Base-by-base conservation (phyloP, 2,113 vertebrate species). In the Strix aluco region DNA sequence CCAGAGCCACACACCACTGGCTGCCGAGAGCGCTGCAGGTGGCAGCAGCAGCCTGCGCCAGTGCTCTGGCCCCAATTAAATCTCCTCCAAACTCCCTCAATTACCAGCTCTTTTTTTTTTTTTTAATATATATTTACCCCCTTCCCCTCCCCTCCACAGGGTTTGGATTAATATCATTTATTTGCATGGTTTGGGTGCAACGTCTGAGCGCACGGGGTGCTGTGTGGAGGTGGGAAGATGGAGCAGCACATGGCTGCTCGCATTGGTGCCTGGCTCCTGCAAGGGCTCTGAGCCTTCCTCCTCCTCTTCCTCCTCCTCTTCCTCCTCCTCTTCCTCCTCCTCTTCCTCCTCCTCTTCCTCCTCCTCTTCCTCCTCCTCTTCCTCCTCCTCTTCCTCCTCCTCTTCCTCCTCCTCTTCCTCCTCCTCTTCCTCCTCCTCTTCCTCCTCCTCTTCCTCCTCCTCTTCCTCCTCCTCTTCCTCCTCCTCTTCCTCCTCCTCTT, bases 31-130 rank as follows among this genome's bases (percentile, higher is more conserved):
- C 81, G 92, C 96, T 95, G 96, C 96, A 95, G 96, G 96, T 96
- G 96, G 96, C 96, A 96, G 96, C 93, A 96, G 92, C 96, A 80
- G 82, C 90, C 90, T 90, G 92, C 3, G 18, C 81, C 90, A 77
- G 17, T 47, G 80, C 86, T 88, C 85, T 15, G 61, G 72, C 95
- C 90, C 88, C 79, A 92, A 54, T 93, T 95, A 92, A 90, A 93
- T 93, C 90, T 82, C 59, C 87, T 96, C 90, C 85, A 70, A 73
- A 69, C 70, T 63, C 74, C 79, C 71, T 78, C 79, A 70, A 46
- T 95, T 90, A 83, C 13, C 69, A 27, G 65, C 72, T 59, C 11
- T 44, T 12, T 65, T 30, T 18, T 42, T 17, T 73, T 93, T 58
- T 46, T n/a, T 77, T 13, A 40, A 42, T 40, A 40, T 44, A 44